Evolutionary conservation across 2,888 invertebrate species (phyloP).

Genomic region (Caenorhabditis sinica): DNA sequence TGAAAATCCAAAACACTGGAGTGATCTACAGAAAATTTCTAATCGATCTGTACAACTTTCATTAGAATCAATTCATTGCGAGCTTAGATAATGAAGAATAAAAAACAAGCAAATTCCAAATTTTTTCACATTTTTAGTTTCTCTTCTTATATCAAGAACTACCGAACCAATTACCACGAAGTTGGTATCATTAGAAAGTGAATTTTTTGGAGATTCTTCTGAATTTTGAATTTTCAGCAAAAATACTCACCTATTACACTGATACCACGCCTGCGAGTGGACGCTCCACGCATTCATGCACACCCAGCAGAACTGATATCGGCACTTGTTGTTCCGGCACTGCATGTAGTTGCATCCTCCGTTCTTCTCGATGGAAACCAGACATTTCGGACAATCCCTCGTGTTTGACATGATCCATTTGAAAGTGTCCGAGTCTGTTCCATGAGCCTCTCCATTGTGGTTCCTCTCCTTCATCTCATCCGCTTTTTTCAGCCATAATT

Average conservation of each 20-base stretch:
- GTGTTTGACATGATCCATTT: constrained; percentile 99
- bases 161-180: background rate
- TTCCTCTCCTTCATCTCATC: constrained; percentile 94
- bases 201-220: too few relatives aligned
- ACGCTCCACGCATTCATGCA: constrained; percentile 99
- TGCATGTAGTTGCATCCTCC: constrained; percentile 99
- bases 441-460: background rate
- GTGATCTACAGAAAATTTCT: too few relatives aligned
- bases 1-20: too few relatives aligned
- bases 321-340: constrained; percentile 98
- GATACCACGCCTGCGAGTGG: constrained; percentile 89
- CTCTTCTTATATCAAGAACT: too few relatives aligned
- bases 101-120: too few relatives aligned
- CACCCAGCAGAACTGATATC: constrained; percentile 99
- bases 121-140: too few relatives aligned
- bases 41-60: too few relatives aligned
- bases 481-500: constrained; percentile 88
- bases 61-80: too few relatives aligned
- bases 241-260: constrained; percentile 89
- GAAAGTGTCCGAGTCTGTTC: constrained; percentile 89
- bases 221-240: too few relatives aligned
- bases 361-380: constrained; percentile 89
- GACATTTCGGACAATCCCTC: constrained; percentile 98
- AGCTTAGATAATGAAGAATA: too few relatives aligned
- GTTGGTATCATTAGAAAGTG: background rate